A percentile compares a stretch with the other conserved stretches of the same genome.
Conservation (phyloP, 2,797 vertebrate genomes). For the Lemur catta region DNA sequence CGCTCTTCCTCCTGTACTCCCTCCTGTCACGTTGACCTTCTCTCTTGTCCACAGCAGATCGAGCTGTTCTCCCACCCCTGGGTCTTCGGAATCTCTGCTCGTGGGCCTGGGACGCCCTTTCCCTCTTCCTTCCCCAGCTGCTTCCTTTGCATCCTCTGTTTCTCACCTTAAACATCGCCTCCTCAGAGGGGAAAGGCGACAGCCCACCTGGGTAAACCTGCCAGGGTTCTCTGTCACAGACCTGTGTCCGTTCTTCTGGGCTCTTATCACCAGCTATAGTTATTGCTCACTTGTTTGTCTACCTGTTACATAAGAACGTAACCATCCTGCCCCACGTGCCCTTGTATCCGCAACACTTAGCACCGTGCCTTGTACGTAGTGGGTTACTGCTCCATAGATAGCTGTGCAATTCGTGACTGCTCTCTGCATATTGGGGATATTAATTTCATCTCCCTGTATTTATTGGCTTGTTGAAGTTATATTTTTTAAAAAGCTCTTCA, state of each 20-base stretch:
- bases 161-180: neutral
- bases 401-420: neutral
- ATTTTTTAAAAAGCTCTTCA: neutral
- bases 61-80: neutral
- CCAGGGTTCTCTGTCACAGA: neutral
- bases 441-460: neutral
- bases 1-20: neutral
- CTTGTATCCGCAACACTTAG: rapidly evolving
- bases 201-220: neutral
- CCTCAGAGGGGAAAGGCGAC: neutral
- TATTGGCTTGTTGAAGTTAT: neutral
- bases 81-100: neutral
- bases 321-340: rapidly evolving
- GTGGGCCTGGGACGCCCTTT: neutral
- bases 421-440: neutral
- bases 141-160: neutral
- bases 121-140: too few species aligned
- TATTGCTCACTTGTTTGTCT: neutral
- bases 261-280: neutral
- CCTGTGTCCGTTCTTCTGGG: neutral
- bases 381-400: neutral
- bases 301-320: too few species aligned
- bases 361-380: rapidly evolving
- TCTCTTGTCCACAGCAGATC: neutral
- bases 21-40: neutral